phyloP scores from a whole-genome alignment of 2,888 invertebrate genomes.

The Ophion costatus region DNA sequence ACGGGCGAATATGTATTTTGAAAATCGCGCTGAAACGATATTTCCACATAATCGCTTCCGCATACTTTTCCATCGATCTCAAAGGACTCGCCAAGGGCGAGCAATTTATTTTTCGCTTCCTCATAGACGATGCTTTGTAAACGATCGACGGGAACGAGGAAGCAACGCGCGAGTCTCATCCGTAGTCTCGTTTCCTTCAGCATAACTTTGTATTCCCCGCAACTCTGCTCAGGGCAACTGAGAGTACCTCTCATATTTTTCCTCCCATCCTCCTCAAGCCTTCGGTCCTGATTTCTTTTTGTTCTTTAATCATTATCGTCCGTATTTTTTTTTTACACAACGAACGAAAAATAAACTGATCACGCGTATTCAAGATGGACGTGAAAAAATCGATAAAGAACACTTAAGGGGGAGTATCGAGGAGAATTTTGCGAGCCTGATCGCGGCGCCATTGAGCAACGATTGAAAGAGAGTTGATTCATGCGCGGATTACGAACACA shows the following conservation, averaged over 20 bases:
- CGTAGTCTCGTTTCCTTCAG: background rate
- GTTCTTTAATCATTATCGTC: background rate
- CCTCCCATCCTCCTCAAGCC: background rate
- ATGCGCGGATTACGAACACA: slow-evolving; percentile 58
- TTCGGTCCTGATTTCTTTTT: no score
- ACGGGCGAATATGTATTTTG: no score
- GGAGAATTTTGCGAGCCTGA: slow-evolving; percentile 48
- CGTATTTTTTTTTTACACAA: background rate
- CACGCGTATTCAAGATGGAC: background rate
- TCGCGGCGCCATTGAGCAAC: slow-evolving; percentile 18
- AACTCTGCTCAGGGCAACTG: background rate
- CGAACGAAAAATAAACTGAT: background rate
- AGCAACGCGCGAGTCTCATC: background rate
- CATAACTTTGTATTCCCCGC: background rate
- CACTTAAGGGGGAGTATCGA: background rate
- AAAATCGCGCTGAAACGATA: background rate
- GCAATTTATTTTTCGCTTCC: slow-evolving; percentile 4
- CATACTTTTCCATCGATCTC: background rate
- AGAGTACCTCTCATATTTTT: background rate
- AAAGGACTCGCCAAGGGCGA: background rate
- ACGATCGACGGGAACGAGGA: slow-evolving; percentile 10
- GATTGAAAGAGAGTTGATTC: slow-evolving; percentile 56
- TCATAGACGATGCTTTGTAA: background rate
- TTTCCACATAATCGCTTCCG: background rate
- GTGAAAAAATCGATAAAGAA: background rate